Evolutionary conservation across 2,797 vertebrate species (phyloP).

Genomic region (Pitangus sulphuratus): DNA sequence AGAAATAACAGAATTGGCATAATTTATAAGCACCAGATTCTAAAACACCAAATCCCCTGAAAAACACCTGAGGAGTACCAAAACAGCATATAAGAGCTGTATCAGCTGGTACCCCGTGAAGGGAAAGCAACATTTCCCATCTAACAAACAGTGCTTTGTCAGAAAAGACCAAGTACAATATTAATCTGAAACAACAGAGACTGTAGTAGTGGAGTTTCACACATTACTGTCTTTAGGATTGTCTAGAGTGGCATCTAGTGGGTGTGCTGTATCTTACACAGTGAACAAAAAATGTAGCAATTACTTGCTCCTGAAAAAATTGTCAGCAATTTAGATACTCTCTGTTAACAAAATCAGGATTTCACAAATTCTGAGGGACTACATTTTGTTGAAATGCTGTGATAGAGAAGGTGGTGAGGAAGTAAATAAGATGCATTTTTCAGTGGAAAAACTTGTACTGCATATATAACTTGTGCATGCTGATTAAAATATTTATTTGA

Average conservation of each 20-base stretch:
- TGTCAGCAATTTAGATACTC: not conserved
- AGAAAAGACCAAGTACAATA: not conserved
- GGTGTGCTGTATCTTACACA: not conserved
- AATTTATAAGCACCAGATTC: not conserved
- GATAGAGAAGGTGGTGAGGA: not conserved
- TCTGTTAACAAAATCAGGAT: not conserved
- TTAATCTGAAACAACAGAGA: not conserved
- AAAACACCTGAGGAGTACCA: not conserved
- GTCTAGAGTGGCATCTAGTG: constrained; percentile 36
- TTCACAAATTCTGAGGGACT: not conserved
- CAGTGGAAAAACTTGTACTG: not conserved
- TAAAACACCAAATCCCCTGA: not conserved
- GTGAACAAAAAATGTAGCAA: rapidly evolving
- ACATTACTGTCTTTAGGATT: not conserved
- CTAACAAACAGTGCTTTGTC: not conserved
- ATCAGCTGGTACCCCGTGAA: not conserved
- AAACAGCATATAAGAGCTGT: not conserved
- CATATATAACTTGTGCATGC: rapidly evolving
- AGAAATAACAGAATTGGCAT: not conserved
- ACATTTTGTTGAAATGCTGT: not conserved
- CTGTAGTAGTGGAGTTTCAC: not conserved
- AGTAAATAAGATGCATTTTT: not conserved
- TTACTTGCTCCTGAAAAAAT: not conserved
- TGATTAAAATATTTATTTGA: not conserved
- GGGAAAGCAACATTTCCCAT: not conserved